Evolutionary conservation across 1,140 invertebrate genomes (phyloP).

Genomic region (Trypoxylus dichotomus): DNA sequence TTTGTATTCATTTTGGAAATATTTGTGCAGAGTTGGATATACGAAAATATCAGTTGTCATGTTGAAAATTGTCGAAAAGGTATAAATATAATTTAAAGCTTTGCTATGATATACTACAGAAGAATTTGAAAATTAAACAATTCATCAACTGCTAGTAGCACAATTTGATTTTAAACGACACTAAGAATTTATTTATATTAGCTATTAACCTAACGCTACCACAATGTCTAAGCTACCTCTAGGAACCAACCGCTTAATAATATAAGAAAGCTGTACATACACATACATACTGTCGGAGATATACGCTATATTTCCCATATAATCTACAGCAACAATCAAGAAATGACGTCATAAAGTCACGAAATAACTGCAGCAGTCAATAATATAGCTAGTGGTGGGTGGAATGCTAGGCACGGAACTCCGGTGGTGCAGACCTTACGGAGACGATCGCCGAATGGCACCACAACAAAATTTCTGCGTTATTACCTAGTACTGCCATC

Average conservation of each 20-base stretch:
- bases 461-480: constrained; percentile 5
- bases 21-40: too few relatives aligned
- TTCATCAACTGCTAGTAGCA: background rate
- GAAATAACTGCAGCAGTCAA: constrained; percentile 42
- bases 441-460: background rate
- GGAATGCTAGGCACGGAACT: background rate
- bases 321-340: constrained; percentile 45
- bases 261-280: constrained; percentile 37
- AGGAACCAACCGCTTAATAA: constrained; percentile 38
- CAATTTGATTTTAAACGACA: background rate
- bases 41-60: too few relatives aligned
- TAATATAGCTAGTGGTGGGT: constrained; percentile 6
- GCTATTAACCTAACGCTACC: too few relatives aligned
- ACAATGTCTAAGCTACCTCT: background rate
- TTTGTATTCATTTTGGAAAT: too few relatives aligned
- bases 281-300: constrained; percentile 33
- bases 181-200: too few relatives aligned
- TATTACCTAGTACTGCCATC: constrained; percentile 5
- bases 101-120: too few relatives aligned
- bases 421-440: background rate
- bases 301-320: constrained; percentile 38
- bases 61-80: too few relatives aligned
- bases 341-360: constrained; percentile 46
- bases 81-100: too few relatives aligned
- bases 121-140: background rate